phyloP scores from a whole-genome alignment of 2,797 vertebrate species.

The Lagorchestes hirsutus region DNA sequence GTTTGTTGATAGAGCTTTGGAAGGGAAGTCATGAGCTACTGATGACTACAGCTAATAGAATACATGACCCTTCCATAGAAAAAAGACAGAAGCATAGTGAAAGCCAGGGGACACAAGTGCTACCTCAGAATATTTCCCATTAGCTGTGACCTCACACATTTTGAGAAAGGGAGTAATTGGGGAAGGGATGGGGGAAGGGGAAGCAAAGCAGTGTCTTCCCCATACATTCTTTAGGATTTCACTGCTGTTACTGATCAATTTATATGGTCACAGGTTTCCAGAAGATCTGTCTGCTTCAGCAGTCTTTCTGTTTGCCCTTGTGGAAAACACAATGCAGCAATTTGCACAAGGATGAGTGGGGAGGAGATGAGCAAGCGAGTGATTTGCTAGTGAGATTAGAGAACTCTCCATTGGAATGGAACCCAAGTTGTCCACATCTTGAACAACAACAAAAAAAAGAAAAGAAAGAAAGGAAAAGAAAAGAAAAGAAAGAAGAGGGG shows the following conservation, averaged over 20 bases:
- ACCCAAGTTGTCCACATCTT: neutral
- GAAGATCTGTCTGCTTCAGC: neutral
- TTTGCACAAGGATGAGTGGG: neutral
- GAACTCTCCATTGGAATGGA: constrained; percentile 35
- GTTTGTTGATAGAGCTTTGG: constrained; percentile 19
- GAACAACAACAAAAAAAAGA: neutral
- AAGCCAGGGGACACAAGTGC: neutral
- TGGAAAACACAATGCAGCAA: constrained; percentile 7
- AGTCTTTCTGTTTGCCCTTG: constrained; percentile 6
- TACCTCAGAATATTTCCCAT: neutral
- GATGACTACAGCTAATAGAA: constrained; percentile 8
- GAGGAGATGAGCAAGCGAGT: neutral
- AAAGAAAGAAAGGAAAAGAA: neutral
- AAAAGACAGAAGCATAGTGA: neutral
- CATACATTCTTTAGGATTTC: neutral
- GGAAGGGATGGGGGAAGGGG: neutral
- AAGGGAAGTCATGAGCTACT: constrained; percentile 10
- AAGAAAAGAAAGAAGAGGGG: neutral
- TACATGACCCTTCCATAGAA: neutral
- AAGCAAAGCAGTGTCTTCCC: neutral
- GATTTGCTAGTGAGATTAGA: constrained; percentile 25
- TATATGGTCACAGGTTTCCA: constrained; percentile 16
- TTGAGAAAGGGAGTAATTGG: neutral
- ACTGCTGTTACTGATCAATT: constrained; percentile 13
- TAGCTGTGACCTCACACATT: neutral